These are phyloP conservation scores for Poecilia latipinna DNA, from an alignment of 2,113 vertebrate species.

Conservation along the genomic window DNA sequence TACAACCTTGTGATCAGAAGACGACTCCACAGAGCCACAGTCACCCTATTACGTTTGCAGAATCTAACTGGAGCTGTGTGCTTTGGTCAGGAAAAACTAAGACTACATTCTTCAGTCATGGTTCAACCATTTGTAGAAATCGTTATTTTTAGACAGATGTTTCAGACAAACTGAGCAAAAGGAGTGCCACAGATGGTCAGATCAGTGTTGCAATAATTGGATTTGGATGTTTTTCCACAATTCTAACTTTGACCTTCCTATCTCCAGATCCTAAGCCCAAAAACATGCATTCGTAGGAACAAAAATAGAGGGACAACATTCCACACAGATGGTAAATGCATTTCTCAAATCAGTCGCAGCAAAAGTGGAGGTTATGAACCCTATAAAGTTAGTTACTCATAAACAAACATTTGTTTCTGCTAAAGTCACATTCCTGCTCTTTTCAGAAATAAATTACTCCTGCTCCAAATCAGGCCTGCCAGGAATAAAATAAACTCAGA, in stretches of 20 bases:
- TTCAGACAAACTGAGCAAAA: conserved; percentile 34
- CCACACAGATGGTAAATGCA: conserved; percentile 49
- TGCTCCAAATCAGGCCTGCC: conserved; percentile 22
- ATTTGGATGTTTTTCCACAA: conserved; percentile 49
- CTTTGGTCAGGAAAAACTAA: too few species aligned
- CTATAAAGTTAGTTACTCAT: conserved; percentile 42
- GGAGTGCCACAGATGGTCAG: conserved; percentile 58
- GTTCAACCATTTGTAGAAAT: conserved; percentile 30
- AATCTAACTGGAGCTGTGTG: too few species aligned
- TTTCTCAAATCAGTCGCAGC: conserved; percentile 51
- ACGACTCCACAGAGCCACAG: too few species aligned
- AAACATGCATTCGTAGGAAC: conserved; percentile 39
- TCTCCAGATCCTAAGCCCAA: conserved; percentile 28
- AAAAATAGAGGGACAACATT: conserved; percentile 40
- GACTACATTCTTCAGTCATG: neutral
- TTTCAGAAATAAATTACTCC: conserved; percentile 27
- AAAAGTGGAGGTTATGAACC: conserved; percentile 49
- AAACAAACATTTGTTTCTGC: conserved; percentile 70
- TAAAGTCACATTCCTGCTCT: conserved; percentile 58
- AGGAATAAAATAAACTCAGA: conserved; percentile 32
- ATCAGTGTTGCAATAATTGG: conserved; percentile 30
- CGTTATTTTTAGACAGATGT: conserved; percentile 16
- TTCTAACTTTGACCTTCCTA: conserved; percentile 49
- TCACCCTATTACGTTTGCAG: too few species aligned
- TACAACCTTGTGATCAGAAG: too few species aligned